phyloP scores from a whole-genome alignment of 2,888 invertebrate species.

The Rotaria socialis region DNA sequence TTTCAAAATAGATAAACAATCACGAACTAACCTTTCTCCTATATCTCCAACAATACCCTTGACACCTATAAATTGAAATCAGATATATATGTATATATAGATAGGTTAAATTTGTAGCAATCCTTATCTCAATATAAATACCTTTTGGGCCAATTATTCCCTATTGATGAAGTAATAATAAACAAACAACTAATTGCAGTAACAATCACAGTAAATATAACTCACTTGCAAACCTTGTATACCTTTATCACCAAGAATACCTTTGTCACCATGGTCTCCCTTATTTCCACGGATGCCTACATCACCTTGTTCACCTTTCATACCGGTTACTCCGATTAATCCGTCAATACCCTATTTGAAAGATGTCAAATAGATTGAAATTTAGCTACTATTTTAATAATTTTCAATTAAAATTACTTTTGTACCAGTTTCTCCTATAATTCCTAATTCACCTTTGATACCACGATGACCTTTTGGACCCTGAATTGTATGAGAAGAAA shows the following conservation, averaged over 20 bases:
- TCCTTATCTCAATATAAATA: neutral
- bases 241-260: neutral
- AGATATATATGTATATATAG: too few species aligned
- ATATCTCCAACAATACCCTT: neutral
- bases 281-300: neutral
- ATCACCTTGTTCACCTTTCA: neutral
- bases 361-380: neutral
- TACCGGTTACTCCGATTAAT: neutral
- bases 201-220: neutral
- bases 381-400: neutral
- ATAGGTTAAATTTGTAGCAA: too few species aligned
- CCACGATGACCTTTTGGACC: neutral
- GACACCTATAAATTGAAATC: neutral
- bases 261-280: neutral
- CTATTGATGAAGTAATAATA: neutral
- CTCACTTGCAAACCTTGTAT: neutral
- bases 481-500: neutral
- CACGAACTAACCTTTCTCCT: neutral
- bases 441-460: neutral
- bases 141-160: neutral
- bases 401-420: neutral
- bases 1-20: neutral
- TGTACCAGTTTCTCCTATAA: neutral
- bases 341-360: neutral
- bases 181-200: neutral